A percentile compares a stretch with the other conserved stretches of the same genome.
Conservation (phyloP, 2,113 vertebrate species). For the Phoxinus phoxinus region DNA sequence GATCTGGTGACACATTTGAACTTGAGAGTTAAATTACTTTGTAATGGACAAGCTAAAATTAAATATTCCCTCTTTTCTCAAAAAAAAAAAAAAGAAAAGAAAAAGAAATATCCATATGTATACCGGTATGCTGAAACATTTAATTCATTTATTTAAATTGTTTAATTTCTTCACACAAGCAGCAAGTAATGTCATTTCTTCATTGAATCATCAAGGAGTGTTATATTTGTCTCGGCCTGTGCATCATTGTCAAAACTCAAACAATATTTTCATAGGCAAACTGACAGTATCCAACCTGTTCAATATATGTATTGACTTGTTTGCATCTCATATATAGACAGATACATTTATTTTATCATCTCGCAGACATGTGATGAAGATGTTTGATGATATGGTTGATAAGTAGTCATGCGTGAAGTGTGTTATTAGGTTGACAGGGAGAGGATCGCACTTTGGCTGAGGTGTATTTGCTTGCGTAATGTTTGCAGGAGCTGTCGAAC, state of each 20-base stretch:
- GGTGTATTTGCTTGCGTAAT: not conserved
- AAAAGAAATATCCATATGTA: too few relatives aligned
- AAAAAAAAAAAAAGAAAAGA: not conserved
- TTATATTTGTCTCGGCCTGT: not conserved
- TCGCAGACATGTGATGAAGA: not conserved
- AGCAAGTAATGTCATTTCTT: not conserved
- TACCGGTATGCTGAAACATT: not conserved
- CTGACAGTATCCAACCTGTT: not conserved
- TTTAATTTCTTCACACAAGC: not conserved
- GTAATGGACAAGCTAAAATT: not conserved
- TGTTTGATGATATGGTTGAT: not conserved
- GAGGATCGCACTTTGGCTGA: not conserved
- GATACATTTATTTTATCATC: not conserved
- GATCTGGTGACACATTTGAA: not conserved
- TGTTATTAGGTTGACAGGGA: not conserved
- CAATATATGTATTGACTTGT: not conserved
- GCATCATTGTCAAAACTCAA: not conserved
- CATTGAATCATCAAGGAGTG: not conserved
- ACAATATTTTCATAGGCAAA: not conserved
- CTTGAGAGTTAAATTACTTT: not conserved
- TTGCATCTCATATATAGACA: not conserved
- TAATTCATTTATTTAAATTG: not conserved
- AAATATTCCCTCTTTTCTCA: not conserved
- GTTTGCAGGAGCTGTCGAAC: constrained; percentile 71
- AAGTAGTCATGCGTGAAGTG: not conserved